A percentile compares a stretch with the other conserved stretches of the same genome.
These are phyloP conservation scores for Nomada flava DNA, from an alignment of 2,888 invertebrate genomes.

Conservation along the genomic window DNA sequence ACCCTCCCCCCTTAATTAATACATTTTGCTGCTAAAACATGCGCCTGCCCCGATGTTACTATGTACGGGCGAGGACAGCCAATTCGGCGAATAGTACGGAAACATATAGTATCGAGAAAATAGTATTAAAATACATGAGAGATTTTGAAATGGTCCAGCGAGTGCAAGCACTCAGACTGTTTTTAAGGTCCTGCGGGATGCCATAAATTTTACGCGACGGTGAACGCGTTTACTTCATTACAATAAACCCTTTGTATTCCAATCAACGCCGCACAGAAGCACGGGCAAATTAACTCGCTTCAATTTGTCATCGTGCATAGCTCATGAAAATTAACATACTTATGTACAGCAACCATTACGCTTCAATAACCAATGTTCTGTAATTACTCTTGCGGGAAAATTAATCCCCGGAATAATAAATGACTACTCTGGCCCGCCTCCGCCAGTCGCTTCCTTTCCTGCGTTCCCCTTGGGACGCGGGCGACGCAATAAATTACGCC, in stretches of 20 bases:
- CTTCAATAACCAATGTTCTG: slow-evolving; percentile 58
- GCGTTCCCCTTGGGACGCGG: slow-evolving; percentile 27
- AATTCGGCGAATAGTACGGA: too few species aligned
- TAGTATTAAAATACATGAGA: too few species aligned
- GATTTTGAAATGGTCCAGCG: too few species aligned
- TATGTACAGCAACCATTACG: slow-evolving; percentile 47
- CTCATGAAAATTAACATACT: slow-evolving; percentile 58
- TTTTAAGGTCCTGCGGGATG: slow-evolving; percentile 8
- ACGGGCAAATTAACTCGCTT: slow-evolving; percentile 46
- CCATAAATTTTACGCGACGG: slow-evolving; percentile 42
- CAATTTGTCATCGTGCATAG: slow-evolving; percentile 51
- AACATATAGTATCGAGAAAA: too few species aligned
- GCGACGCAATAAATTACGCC: slow-evolving; percentile 47
- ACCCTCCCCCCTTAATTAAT: too few species aligned
- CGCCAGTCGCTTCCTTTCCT: neutral
- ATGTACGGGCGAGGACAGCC: too few species aligned
- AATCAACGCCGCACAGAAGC: slow-evolving; percentile 44
- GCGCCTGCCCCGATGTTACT: too few species aligned
- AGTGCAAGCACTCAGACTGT: neutral
- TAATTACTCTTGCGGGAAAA: slow-evolving; percentile 59
- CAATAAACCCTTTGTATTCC: slow-evolving; percentile 46
- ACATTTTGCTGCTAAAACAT: too few species aligned
- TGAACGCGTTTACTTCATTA: slow-evolving; percentile 37
- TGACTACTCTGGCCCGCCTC: slow-evolving; percentile 38
- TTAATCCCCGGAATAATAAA: slow-evolving; percentile 58